Base-by-base conservation (phyloP, 2,797 vertebrate genomes). In the Cyclopterus lumpus region DNA sequence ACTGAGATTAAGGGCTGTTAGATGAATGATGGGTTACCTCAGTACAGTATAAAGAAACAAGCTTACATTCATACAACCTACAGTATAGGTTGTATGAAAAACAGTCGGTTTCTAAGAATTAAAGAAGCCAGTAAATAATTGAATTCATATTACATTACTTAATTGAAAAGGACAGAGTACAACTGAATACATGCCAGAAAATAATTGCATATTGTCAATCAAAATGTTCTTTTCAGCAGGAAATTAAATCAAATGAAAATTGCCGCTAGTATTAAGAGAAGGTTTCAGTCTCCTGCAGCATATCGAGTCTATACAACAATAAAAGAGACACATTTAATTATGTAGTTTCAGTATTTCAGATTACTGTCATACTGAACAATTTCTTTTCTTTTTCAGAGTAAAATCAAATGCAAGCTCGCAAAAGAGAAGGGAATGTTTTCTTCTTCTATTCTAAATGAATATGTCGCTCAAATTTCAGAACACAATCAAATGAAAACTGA, bases 171-270 rank as follows among this genome's bases (percentile, higher is more conserved):
- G 32, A 54, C 16, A 8, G 18, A 38, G 18, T 66, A 30, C 65
- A 75, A 42, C 3, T 63, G 8, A 72, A 67, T 64, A 18, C 10
- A 58, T 64, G 38, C 44, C 44, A 74, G 49, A 62, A 72, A 71
- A 84, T 73, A 71, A 72, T 30, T 22, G 34, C 36, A 72, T n/a
- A 64, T 55, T 71, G 46, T 81, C 64, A 71, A 74, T 77, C 51
- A 51, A 82, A 81, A 79, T 44, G 38, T 65, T 30, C 8, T 54
- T 62, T 73, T 84, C 34, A 71, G 24, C 67, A 74, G 44, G 54
- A 87, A 86, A 81, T 83, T 0, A 62, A 85, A 80, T 68, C 8
- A 30, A 75, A 77, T 82, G 24, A 67, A 81, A 80, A 68, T 14
- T 28, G n/a, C 15, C 53, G 60, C 46, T 71, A 49, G 38, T 48